Evolutionary conservation across 2,888 invertebrate genomes (phyloP).

Genomic region (Kuschelorhynchus macadamiae): DNA sequence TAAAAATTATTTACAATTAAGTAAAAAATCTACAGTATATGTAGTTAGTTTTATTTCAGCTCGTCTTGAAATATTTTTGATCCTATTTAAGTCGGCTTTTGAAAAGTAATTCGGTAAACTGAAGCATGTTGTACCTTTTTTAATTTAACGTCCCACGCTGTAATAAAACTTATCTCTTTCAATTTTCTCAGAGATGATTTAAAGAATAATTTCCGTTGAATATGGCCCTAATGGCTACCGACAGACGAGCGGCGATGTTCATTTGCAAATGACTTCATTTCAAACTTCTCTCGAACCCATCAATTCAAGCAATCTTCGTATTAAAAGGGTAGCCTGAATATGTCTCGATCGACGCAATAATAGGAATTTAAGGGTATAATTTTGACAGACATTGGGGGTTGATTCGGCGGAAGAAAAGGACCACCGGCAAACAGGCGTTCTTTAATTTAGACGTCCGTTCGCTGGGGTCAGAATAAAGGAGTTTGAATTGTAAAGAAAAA

Average conservation of each 20-base stretch:
- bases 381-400: slow-evolving; percentile 64
- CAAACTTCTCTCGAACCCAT: slow-evolving; percentile 60
- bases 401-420: slow-evolving; percentile 50
- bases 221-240: slow-evolving; percentile 69
- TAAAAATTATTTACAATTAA: no score
- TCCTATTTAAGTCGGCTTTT: no score
- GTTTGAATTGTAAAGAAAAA: slow-evolving; percentile 11
- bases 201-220: slow-evolving; percentile 67
- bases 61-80: no score
- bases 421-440: slow-evolving; percentile 50
- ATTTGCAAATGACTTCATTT: slow-evolving; percentile 69
- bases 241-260: slow-evolving; percentile 64
- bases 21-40: no score
- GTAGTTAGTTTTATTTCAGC: no score
- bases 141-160: no score
- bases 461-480: slow-evolving; percentile 39
- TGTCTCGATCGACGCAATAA: slow-evolving; percentile 61
- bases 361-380: slow-evolving; percentile 66
- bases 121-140: no score
- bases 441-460: slow-evolving; percentile 50
- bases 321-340: slow-evolving; percentile 60
- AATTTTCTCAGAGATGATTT: not conserved
- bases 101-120: no score
- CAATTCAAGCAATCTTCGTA: slow-evolving; percentile 69
- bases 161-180: not conserved